phyloP scores from a whole-genome alignment of 1,140 invertebrate genomes.

The Littorina saxatilis region DNA sequence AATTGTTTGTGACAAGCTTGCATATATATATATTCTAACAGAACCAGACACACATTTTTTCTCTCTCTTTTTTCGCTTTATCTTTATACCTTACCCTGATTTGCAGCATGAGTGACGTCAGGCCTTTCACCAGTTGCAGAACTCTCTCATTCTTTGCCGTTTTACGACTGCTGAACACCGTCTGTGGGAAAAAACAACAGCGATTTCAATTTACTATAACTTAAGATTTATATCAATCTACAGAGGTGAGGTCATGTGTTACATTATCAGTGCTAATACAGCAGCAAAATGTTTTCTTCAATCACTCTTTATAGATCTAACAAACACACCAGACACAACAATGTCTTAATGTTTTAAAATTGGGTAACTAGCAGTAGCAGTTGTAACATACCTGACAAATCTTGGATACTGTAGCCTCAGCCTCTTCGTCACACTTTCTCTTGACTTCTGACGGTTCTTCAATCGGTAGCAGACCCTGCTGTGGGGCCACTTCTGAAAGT shows the following conservation, averaged over 20 bases:
- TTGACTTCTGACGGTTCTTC: conserved; percentile 90
- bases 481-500: conserved; percentile 83
- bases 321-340: no score
- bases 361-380: no score
- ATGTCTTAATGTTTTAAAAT: no score
- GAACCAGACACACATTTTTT: no score
- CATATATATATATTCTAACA: no score
- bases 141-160: conserved; percentile 71
- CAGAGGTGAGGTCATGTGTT: no score
- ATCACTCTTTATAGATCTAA: no score
- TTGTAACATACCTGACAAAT: conserved; percentile 80
- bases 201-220: no score
- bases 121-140: conserved; percentile 88
- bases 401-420: conserved; percentile 86
- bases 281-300: no score
- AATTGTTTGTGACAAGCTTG: no score
- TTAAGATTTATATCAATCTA: neutral
- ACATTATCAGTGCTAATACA: no score
- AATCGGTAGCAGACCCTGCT: conserved; percentile 91
- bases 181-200: conserved; percentile 47
- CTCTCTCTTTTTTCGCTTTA: no score
- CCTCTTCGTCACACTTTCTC: conserved; percentile 91
- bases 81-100: conserved; percentile 87
- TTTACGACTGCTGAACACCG: conserved; percentile 72
- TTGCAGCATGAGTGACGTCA: conserved; percentile 94